Evolutionary conservation across 2,113 vertebrate genomes (phyloP), one percentile per base, ranked within the genome.

Genomic region (Nerophis ophidion): DNA sequence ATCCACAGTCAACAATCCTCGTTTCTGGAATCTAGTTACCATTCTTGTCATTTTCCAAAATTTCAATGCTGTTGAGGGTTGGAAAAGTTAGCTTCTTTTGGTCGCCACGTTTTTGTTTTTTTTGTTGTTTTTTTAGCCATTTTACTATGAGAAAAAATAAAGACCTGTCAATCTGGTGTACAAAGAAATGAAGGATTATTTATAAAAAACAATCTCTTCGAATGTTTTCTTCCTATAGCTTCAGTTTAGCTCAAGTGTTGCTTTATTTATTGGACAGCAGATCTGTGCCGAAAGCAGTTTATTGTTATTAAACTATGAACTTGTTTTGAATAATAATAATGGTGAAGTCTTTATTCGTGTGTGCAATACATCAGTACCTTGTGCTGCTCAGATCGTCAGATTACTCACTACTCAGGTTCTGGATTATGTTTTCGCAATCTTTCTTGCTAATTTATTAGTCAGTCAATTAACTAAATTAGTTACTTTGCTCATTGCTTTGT

Each of bases 261-360:
- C 84, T 89, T 91, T 89, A 91, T 89, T 90, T 92, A 91, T 91
- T 92, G 90, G 90, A 89, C 89, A 93, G 90, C 89, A 89, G 84
- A 90, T 84, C 87, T 89, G 90, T 90, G 88, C 87, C 85, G 50
- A 52, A 33, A 33, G 26, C 33, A 81, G 87, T 14, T 33, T 52
- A 81, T 84, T 89, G 40, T 44, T 81, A 88, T 88, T 90, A 90
- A 89, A 89, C 74, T 81, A 84, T 78, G 68, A 87, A 76, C 60
- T 63, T 76, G 79, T 87, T 85, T 44, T 44, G 6, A 84, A 61
- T 76, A 73, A 80, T 70, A 79, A 78, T 9, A 5, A 8, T 5
- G 14, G 1, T 15, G 14, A n/a, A n/a, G 34, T 44, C 11, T 12
- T 12, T 44, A 44, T 44, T 44, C 3, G 1, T 11, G 11, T 44